These are phyloP conservation scores for Homalodisca vitripennis DNA, from an alignment of 1,140 invertebrate species.

Conservation along the genomic window DNA sequence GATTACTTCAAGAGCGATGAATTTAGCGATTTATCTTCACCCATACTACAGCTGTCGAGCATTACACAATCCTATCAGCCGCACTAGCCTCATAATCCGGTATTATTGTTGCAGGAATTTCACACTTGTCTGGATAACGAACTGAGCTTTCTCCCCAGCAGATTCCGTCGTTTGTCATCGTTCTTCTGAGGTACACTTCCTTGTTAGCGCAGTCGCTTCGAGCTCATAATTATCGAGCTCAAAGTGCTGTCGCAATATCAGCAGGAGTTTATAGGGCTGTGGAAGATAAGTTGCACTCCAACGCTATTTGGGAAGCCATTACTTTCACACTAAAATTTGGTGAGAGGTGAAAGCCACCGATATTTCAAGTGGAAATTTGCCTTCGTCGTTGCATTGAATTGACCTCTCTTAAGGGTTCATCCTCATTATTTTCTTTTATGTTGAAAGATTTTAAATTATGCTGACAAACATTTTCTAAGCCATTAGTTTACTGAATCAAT, in stretches of 20 bases:
- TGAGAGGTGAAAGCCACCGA: conserved; percentile 3
- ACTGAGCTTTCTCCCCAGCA: neutral
- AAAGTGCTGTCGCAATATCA: neutral
- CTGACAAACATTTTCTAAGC: too few species aligned
- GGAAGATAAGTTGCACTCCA: too few species aligned
- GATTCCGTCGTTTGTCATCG: conserved; percentile 9
- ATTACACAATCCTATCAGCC: too few species aligned
- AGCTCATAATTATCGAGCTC: neutral
- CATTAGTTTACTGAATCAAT: too few species aligned
- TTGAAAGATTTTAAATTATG: too few species aligned
- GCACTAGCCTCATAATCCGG: neutral
- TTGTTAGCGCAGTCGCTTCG: neutral
- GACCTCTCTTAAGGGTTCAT: neutral
- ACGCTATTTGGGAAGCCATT: neutral
- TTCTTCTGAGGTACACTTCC: neutral
- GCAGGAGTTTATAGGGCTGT: neutral
- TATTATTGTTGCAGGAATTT: neutral
- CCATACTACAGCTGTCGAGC: too few species aligned
- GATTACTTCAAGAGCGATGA: too few species aligned
- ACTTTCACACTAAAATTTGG: conserved; percentile 4
- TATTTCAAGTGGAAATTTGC: neutral
- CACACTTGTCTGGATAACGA: conserved; percentile 2
- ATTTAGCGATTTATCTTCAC: too few species aligned
- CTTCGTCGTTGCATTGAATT: neutral
- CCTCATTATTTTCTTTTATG: conserved; percentile 1